phyloP scores from a whole-genome alignment of 2,888 invertebrate species.

The Tinea pellionella region DNA sequence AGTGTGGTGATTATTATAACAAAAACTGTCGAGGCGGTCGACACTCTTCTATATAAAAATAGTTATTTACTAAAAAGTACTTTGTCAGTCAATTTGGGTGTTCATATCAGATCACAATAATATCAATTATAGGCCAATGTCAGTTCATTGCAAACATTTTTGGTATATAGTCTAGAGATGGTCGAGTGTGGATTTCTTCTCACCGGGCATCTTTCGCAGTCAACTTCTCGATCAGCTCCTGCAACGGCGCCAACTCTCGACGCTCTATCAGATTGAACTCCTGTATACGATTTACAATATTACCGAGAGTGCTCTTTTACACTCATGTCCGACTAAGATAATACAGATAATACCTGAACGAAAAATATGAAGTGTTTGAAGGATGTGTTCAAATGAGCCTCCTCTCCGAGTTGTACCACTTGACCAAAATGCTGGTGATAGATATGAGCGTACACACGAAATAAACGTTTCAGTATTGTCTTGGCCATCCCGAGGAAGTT shows the following conservation, averaged over 20 bases:
- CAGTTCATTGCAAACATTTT: no score
- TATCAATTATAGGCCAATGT: no score
- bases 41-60: no score
- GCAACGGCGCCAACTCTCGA: conserved; percentile 95
- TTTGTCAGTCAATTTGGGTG: no score
- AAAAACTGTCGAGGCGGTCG: no score
- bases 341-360: conserved; percentile 75
- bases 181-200: conserved; percentile 31
- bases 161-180: no score
- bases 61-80: no score
- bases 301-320: no score
- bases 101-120: no score
- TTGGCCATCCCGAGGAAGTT: conserved; percentile 97
- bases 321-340: conserved; percentile 24
- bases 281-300: conserved; percentile 63
- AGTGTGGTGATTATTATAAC: no score
- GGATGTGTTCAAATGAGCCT: conserved; percentile 98
- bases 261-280: conserved; percentile 98
- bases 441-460: conserved; percentile 99
- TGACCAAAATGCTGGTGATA: conserved; percentile 99
- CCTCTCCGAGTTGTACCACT: conserved; percentile 97
- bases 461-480: conserved; percentile 96
- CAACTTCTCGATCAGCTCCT: conserved; percentile 96
- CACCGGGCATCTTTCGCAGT: conserved; percentile 91
- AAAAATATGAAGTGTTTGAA: conserved; percentile 99